Evolutionary conservation across 2,888 invertebrate genomes (phyloP).

Genomic region (Blastobasis lacticolella): DNA sequence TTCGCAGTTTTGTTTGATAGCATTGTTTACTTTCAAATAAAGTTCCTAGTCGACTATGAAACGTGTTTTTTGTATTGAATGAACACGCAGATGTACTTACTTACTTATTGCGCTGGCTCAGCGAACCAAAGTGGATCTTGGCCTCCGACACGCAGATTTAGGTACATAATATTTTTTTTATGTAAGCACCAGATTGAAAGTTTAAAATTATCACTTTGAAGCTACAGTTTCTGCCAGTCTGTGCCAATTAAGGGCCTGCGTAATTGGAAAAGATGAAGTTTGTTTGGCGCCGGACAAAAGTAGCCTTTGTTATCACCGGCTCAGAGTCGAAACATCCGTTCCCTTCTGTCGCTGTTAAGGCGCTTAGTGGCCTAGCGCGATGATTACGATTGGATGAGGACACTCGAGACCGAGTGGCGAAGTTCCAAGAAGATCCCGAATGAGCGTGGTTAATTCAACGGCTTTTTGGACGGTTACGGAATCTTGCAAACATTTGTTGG

Average conservation of each 20-base stretch:
- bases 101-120: no score
- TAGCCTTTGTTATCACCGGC: constrained; percentile 14
- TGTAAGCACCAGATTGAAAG: no score
- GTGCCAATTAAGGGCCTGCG: constrained; percentile 20
- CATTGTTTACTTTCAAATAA: no score
- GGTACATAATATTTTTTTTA: no score
- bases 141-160: no score
- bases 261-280: constrained; percentile 20
- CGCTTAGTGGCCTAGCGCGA: constrained; percentile 20
- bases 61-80: no score
- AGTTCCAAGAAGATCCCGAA: constrained; percentile 52
- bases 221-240: constrained; percentile 16
- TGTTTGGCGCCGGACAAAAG: constrained; percentile 12
- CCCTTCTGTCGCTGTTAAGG: constrained; percentile 11
- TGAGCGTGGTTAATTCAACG: constrained; percentile 58
- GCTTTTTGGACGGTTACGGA: constrained; percentile 42
- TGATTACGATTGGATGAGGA: constrained; percentile 37
- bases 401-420: constrained; percentile 33
- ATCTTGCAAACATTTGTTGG: constrained; percentile 37
- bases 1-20: no score
- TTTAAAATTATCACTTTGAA: constrained; percentile 8
- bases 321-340: constrained; percentile 19
- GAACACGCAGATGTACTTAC: no score
- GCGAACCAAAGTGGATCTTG: no score
- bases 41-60: no score